phyloP scores from a whole-genome alignment of 2,888 invertebrate genomes.

The Taphrorychus bicolor region DNA sequence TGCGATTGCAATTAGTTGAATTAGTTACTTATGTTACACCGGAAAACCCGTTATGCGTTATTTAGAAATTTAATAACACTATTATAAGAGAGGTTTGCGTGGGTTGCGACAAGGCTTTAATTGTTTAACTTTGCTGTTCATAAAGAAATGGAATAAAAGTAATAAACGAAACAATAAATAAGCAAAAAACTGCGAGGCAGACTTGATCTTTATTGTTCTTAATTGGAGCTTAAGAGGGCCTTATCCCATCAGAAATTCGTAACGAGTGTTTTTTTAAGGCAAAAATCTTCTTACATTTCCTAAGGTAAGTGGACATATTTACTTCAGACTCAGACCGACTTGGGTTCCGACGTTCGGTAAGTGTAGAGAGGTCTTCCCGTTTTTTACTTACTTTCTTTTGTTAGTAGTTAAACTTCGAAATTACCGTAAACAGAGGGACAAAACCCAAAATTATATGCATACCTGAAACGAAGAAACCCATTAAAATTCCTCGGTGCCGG shows the following conservation, averaged over 20 bases:
- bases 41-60: slow-evolving; percentile 9
- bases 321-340: neutral
- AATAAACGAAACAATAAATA: neutral
- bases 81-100: too few species aligned
- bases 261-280: slow-evolving; percentile 3
- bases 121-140: too few species aligned
- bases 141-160: too few species aligned
- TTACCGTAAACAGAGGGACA: slow-evolving; percentile 6
- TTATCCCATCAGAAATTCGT: neutral
- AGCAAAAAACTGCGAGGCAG: neutral
- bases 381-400: neutral
- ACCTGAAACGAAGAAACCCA: slow-evolving; percentile 1
- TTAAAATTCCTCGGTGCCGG: slow-evolving; percentile 20
- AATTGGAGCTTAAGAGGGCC: neutral
- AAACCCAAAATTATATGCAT: slow-evolving; percentile 8
- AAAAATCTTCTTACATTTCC: slow-evolving; percentile 14
- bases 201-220: neutral
- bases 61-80: slow-evolving; percentile 27
- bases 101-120: too few species aligned
- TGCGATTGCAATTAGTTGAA: neutral
- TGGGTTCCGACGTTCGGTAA: too few species aligned
- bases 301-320: slow-evolving; percentile 1
- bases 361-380: too few species aligned
- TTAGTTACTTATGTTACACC: neutral
- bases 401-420: neutral